Conservation (phyloP, 2,113 vertebrate species). For the Phodopus roborovskii region DNA sequence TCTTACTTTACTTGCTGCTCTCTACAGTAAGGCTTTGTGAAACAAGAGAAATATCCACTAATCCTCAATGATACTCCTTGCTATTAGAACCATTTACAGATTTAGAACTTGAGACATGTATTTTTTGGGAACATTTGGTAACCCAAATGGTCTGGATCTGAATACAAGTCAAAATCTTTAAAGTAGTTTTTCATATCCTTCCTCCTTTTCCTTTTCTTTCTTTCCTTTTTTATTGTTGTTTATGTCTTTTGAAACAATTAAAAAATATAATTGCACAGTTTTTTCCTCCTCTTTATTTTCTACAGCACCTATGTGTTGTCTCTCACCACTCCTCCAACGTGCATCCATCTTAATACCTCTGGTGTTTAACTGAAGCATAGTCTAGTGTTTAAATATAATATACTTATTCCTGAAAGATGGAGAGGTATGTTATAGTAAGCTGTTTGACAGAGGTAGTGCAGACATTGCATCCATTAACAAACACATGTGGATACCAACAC, state of each 20-base stretch:
- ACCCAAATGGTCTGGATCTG: background rate
- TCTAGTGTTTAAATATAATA: background rate
- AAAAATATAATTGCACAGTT: background rate
- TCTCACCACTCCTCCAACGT: background rate
- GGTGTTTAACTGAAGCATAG: background rate
- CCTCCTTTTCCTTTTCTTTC: background rate
- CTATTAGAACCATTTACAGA: background rate
- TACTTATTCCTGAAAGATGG: background rate
- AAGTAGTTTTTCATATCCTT: background rate
- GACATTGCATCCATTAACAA: background rate
- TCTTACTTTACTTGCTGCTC: background rate
- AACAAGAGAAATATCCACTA: background rate
- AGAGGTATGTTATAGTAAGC: background rate
- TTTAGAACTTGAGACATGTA: background rate
- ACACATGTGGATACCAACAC: background rate
- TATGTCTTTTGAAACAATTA: background rate
- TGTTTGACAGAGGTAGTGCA: background rate
- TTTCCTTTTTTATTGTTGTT: background rate
- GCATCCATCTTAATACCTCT: background rate
- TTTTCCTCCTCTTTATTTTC: background rate
- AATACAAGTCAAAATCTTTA: background rate
- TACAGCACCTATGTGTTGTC: background rate
- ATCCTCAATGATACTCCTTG: background rate
- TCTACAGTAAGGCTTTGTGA: background rate
- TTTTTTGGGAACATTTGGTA: background rate